Percentiles rank a stretch among this genome's conserved stretches.
Evolutionary conservation across 37 sponge, comb jelly and placozoan genomes (phyloP).

Genomic region (Diacarnus erythraeanus): DNA sequence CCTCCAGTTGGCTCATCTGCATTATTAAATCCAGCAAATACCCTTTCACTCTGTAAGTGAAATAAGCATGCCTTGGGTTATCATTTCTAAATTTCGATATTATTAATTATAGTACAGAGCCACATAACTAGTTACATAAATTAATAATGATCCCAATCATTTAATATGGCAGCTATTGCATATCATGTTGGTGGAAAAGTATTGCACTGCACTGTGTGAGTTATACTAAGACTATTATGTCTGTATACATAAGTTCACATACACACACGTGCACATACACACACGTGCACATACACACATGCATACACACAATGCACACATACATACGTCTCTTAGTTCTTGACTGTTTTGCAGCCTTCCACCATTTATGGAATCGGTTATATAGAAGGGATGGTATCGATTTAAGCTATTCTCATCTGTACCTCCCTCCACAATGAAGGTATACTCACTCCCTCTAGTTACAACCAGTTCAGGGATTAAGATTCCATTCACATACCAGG

Average conservation of each 20-base stretch:
- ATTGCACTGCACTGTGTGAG: too few species aligned
- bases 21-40: background rate
- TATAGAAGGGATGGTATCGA: constrained; percentile 76
- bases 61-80: too few species aligned
- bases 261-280: background rate
- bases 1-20: background rate
- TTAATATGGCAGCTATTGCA: too few species aligned
- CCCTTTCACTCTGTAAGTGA: background rate
- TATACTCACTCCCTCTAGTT: constrained; percentile 57
- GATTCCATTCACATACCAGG: constrained; percentile 70
- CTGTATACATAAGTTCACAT: background rate
- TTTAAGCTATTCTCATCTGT: constrained; percentile 3
- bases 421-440: constrained; percentile 69
- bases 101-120: too few species aligned
- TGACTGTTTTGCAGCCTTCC: constrained; percentile 16
- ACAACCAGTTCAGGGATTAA: constrained; percentile 66
- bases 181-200: too few species aligned
- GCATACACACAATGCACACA: background rate
- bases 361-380: constrained; percentile 48
- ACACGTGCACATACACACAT: background rate
- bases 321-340: background rate
- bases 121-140: too few species aligned
- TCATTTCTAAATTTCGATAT: too few species aligned
- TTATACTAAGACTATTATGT: too few species aligned
- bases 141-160: too few species aligned